A percentile compares a stretch with the other conserved stretches of the same genome.
These are phyloP conservation scores for Tachysurus vachellii DNA, from an alignment of 2,113 vertebrate species.

Conservation along the genomic window DNA sequence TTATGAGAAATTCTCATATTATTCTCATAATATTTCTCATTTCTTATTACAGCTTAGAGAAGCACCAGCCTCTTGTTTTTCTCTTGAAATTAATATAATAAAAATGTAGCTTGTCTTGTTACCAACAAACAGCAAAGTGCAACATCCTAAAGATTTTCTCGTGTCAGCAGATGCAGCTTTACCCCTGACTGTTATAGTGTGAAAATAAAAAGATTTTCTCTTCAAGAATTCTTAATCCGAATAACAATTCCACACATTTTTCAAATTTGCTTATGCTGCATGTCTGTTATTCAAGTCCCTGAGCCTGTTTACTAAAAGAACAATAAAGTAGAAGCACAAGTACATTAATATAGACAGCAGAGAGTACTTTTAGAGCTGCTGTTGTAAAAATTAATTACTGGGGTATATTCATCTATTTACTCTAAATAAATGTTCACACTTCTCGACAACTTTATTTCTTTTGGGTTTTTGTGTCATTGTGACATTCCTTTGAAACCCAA, in stretches of 20 bases:
- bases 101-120: not conserved
- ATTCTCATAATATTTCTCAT: no score
- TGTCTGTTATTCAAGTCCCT: not conserved
- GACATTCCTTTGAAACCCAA: not conserved
- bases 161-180: not conserved
- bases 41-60: not conserved
- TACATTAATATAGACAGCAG: not conserved
- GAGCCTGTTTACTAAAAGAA: not conserved
- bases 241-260: not conserved
- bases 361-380: not conserved
- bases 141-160: not conserved
- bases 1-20: no score
- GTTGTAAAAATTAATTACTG: not conserved
- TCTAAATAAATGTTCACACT: not conserved
- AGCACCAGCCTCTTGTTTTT: not conserved
- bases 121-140: not conserved
- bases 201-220: not conserved
- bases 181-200: not conserved
- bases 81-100: not conserved
- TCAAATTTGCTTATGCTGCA: not conserved
- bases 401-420: not conserved
- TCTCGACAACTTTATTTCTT: not conserved
- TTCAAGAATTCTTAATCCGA: not conserved
- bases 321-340: not conserved
- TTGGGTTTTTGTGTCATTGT: not conserved